Base-by-base conservation (phyloP, 2,888 invertebrate species). In the Phorcus lineatus region DNA sequence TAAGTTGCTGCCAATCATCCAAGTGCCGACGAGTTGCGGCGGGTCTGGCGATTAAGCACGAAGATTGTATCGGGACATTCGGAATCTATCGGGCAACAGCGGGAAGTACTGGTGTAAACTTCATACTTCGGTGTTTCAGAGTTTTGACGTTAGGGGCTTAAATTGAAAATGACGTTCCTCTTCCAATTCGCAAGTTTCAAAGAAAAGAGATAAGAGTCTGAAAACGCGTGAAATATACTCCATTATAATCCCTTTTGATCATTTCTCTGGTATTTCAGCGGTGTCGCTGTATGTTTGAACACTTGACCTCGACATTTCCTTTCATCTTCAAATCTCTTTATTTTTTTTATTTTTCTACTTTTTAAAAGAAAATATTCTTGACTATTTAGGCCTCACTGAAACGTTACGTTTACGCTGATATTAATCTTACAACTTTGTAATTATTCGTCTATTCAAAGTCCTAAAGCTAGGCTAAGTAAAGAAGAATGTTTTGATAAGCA, bases 1-100 rank as follows among this genome's bases (percentile, higher is more conserved):
- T 24, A 52, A 24, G 52, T 28, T 19, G 52, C 52, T 74, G 74
- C 53, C 74, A 74, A 74, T 74, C 74, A 62, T 16, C 62, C 62
- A 1, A 62, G 28, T 62, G 24, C 62, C 28, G 19, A 62, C 28
- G 62, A 28, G 62, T 28, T 24, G 62, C 24, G 62, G 62, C 28
- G 28, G 28, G 24, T 28, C 28, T 28, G 24, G 62, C 24, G 62
- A 62, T 62, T 62, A 62, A 62, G 28, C 28, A 28, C 28, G 62
- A 24, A 62, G 62, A 62, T 62, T 28, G 24, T 28, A 62, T 28
- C 62, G 62, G 62, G 28, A 28, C 62, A 62, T 62, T 62, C 28
- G 62, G 62, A 62, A 62, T 62, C 28, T 28, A 28, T 28, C 28
- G 62, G 47, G 47, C 24, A 62, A 28, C 62, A 62, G 28, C 62